phyloP scores from a whole-genome alignment of 2,797 vertebrate genomes.

The Sylvilagus floridanus region DNA sequence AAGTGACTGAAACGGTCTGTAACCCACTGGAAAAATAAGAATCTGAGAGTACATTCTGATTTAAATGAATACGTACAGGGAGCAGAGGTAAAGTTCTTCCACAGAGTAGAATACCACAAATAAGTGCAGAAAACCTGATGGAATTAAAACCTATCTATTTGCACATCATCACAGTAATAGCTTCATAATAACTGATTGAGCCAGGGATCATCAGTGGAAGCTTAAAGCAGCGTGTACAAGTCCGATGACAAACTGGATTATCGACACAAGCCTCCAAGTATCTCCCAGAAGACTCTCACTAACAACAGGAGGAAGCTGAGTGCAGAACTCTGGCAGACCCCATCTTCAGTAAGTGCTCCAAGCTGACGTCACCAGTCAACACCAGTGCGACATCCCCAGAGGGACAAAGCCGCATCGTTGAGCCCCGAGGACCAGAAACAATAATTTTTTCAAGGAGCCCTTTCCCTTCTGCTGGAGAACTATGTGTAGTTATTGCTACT shows the following conservation, averaged over 20 bases:
- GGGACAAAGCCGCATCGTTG: background rate
- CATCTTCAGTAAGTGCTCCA: background rate
- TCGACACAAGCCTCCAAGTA: background rate
- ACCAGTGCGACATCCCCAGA: background rate
- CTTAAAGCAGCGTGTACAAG: background rate
- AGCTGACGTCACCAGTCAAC: background rate
- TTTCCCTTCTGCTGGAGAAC: background rate
- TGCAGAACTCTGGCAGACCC: background rate
- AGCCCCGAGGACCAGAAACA: background rate
- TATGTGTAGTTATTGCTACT: background rate
- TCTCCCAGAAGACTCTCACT: background rate
- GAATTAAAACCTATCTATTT: background rate
- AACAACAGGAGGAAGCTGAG: background rate
- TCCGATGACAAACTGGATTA: background rate
- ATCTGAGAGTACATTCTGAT: background rate
- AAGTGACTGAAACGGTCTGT: background rate
- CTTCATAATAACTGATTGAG: background rate
- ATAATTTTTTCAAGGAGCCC: background rate
- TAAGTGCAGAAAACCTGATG: background rate
- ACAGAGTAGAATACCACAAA: background rate
- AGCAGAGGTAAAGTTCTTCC: background rate
- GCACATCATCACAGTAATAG: background rate
- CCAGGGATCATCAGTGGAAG: background rate
- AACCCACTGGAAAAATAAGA: slow-evolving; percentile 11
- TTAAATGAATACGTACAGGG: background rate